These are phyloP conservation scores for Eupelmus urozonus DNA, from an alignment of 2,888 invertebrate genomes.

Conservation along the genomic window DNA sequence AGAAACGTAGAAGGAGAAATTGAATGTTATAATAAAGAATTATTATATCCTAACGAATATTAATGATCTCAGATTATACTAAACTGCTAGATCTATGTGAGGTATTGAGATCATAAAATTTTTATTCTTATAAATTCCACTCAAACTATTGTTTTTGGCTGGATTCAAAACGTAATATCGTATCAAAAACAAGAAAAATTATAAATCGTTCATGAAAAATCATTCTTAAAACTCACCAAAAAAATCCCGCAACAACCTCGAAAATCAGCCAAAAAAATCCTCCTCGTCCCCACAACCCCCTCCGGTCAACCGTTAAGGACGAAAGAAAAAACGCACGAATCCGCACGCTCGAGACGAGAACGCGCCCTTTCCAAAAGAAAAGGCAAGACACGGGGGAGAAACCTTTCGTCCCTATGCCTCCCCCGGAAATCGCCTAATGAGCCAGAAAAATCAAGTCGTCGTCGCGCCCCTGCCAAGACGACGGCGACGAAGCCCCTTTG, in stretches of 20 bases:
- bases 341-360: background rate
- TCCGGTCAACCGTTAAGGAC: too few species aligned
- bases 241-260: too few species aligned
- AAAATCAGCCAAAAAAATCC: background rate
- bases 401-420: background rate
- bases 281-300: too few species aligned
- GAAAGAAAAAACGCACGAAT: background rate
- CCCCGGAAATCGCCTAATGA: constrained; percentile 72
- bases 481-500: constrained; percentile 39
- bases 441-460: constrained; percentile 73
- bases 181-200: too few species aligned
- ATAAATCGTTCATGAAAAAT: too few species aligned
- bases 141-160: too few species aligned
- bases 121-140: background rate
- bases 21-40: background rate
- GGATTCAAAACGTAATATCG: too few species aligned
- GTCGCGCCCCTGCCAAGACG: constrained; percentile 45
- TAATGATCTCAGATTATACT: background rate
- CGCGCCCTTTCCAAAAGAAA: constrained; percentile 1
- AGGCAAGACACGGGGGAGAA: background rate
- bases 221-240: too few species aligned
- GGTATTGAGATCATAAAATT: background rate
- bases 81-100: background rate
- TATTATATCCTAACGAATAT: background rate
- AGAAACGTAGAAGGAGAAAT: background rate